Conservation (phyloP, 2,888 invertebrate genomes). For the Trichogramma dendrolimi region DNA sequence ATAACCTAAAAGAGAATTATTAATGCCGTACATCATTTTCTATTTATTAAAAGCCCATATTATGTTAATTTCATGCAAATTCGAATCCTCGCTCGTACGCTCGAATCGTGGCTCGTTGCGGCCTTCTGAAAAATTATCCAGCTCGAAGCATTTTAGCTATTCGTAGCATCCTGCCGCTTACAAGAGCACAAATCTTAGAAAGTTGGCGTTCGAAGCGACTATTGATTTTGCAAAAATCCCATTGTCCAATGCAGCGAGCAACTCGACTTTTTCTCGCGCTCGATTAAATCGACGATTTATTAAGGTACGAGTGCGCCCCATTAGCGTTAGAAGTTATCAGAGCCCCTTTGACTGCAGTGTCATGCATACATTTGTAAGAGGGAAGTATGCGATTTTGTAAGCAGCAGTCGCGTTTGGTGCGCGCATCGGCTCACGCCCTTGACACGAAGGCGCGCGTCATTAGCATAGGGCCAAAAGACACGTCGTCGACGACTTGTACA, state of each 20-base stretch:
- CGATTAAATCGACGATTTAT: slow-evolving; percentile 29
- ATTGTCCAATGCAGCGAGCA: not conserved
- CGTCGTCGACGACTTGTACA: too few species aligned
- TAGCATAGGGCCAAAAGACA: slow-evolving; percentile 33
- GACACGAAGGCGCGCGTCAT: slow-evolving; percentile 36
- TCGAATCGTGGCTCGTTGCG: too few species aligned
- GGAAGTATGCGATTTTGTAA: too few species aligned
- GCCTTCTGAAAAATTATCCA: too few species aligned
- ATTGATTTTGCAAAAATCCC: not conserved
- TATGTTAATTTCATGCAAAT: too few species aligned
- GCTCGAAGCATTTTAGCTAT: too few species aligned
- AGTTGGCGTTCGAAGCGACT: not conserved
- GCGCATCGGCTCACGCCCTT: slow-evolving; percentile 4
- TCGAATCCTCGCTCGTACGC: too few species aligned
- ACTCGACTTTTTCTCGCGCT: not conserved
- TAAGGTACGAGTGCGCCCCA: slow-evolving; percentile 10
- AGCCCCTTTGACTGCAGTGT: not conserved
- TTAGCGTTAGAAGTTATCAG: slow-evolving; percentile 26
- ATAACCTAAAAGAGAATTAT: too few species aligned
- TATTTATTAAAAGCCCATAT: too few species aligned
- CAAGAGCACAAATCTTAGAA: too few species aligned
- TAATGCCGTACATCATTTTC: too few species aligned
- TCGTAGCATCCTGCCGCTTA: too few species aligned
- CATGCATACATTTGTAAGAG: not conserved
- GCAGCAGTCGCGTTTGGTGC: not conserved